Evolutionary conservation across 2,113 vertebrate genomes (phyloP).

Genomic region (Poeciliopsis turrubarensis): DNA sequence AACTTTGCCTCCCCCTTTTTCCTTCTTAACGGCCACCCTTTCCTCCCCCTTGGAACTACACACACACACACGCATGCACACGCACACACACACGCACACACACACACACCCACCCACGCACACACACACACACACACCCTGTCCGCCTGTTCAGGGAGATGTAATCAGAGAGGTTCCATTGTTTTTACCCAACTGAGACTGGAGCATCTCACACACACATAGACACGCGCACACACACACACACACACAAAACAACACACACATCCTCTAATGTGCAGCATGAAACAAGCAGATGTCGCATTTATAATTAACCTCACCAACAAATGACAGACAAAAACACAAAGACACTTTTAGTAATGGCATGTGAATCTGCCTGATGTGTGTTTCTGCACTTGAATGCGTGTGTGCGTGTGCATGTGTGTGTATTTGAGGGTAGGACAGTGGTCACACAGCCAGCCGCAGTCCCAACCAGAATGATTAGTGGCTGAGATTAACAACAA

Average conservation of each 20-base stretch:
- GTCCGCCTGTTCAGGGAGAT: conserved; percentile 65
- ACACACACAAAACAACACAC: conserved; percentile 11
- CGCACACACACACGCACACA: conserved; percentile 50
- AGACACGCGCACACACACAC: conserved; percentile 7
- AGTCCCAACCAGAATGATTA: conserved; percentile 62
- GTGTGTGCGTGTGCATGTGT: conserved; percentile 14
- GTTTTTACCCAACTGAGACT: conserved; percentile 70
- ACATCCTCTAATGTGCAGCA: neutral
- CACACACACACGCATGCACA: conserved; percentile 63
- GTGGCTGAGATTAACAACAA: conserved; percentile 65
- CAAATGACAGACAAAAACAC: conserved; percentile 36
- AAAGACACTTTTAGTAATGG: neutral
- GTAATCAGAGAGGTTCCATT: conserved; percentile 78
- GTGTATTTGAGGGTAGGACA: conserved; percentile 43
- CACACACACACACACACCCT: conserved; percentile 60
- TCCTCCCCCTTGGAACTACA: conserved; percentile 58
- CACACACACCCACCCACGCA: conserved; percentile 60
- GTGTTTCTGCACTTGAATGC: conserved; percentile 8
- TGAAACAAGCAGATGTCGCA: conserved; percentile 9
- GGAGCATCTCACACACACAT: conserved; percentile 51
- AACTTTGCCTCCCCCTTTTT: conserved; percentile 50
- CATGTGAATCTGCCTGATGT: conserved; percentile 5
- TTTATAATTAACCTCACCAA: conserved; percentile 32
- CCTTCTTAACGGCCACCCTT: conserved; percentile 62
- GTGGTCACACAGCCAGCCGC: conserved; percentile 53